phyloP scores from a whole-genome alignment of 2,888 invertebrate species.

The Tetragonisca angustula region DNA sequence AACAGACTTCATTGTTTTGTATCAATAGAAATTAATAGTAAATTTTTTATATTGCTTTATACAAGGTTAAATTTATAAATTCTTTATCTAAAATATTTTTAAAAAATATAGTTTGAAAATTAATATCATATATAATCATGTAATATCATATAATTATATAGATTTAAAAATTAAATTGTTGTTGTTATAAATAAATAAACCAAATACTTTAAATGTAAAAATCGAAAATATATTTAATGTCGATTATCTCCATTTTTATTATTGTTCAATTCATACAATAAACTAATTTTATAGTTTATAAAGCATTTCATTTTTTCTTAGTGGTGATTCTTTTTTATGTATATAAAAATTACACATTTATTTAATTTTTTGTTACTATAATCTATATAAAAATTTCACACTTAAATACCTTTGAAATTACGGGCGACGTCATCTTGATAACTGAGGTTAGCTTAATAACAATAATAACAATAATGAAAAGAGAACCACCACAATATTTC shows the following conservation, averaged over 20 bases:
- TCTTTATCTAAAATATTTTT: too few species aligned
- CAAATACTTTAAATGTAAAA: background rate
- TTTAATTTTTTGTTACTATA: background rate
- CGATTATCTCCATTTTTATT: background rate
- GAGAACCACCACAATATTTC: background rate
- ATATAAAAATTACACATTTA: background rate
- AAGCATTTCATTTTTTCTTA: background rate
- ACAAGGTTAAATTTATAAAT: too few species aligned
- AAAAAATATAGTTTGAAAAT: too few species aligned
- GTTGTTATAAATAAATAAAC: background rate
- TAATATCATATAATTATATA: too few species aligned
- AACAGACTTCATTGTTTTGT: too few species aligned
- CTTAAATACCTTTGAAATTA: conserved; percentile 20
- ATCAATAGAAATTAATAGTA: too few species aligned
- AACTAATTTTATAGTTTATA: background rate
- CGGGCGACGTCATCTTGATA: conserved; percentile 30
- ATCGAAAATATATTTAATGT: too few species aligned
- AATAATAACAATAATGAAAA: too few species aligned
- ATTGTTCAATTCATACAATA: background rate
- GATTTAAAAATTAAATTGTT: background rate
- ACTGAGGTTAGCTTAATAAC: background rate
- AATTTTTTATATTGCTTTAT: too few species aligned
- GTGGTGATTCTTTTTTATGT: background rate
- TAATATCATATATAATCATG: too few species aligned
- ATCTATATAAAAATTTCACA: background rate